Evolutionary conservation across 2,113 vertebrate species (phyloP).

Genomic region (Dromiciops gliroides): DNA sequence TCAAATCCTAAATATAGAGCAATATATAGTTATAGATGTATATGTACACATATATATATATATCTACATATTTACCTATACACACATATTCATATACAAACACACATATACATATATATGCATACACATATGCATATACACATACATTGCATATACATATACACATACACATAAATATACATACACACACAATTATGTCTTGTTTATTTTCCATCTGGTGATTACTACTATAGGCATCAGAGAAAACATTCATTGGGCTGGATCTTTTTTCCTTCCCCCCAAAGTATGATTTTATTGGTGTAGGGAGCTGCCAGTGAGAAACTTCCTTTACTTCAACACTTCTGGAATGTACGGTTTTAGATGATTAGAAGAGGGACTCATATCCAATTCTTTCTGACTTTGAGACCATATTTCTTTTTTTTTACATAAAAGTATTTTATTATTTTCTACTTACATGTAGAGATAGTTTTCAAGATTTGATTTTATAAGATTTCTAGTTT

Average conservation of each 20-base stretch:
- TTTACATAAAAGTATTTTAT: too few relatives aligned
- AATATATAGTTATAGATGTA: too few relatives aligned
- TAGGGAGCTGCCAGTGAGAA: neutral
- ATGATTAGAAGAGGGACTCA: neutral
- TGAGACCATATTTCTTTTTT: neutral
- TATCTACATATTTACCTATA: too few relatives aligned
- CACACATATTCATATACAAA: too few relatives aligned
- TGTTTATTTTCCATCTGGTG: neutral
- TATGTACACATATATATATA: too few relatives aligned
- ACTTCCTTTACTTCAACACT: neutral
- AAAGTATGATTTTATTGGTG: neutral
- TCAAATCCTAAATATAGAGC: neutral
- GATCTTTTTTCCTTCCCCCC: neutral
- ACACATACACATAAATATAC: too few relatives aligned
- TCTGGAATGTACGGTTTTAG: neutral
- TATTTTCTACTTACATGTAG: too few relatives aligned
- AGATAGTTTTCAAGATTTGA: too few relatives aligned
- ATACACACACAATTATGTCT: neutral
- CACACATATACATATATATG: too few relatives aligned
- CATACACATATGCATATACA: too few relatives aligned
- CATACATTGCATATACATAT: too few relatives aligned
- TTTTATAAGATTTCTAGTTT: too few relatives aligned
- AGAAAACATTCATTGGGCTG: neutral
- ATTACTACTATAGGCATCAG: neutral
- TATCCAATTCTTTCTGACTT: neutral